Percentiles rank a stretch among this genome's conserved stretches.
Evolutionary conservation across 1,140 invertebrate species (phyloP).

Genomic region (Cydia strobilella): DNA sequence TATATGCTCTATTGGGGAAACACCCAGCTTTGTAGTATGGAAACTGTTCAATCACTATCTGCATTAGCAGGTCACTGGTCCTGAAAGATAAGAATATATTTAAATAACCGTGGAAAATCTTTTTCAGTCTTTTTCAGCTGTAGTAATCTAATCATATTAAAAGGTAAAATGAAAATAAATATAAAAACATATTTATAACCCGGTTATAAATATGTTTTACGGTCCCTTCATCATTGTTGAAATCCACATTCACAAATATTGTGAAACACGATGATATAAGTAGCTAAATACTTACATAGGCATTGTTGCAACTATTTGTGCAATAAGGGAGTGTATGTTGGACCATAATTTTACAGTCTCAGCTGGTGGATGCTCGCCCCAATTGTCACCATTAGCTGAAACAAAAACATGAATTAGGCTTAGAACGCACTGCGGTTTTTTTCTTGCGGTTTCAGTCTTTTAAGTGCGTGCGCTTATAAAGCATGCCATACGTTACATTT

Average conservation of each 20-base stretch:
- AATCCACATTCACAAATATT: no score
- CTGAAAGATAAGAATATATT: constrained; percentile 61
- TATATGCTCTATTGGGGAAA: constrained; percentile 65
- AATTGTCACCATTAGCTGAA: constrained; percentile 69
- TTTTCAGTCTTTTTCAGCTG: no score
- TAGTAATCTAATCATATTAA: not conserved
- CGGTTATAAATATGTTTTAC: no score
- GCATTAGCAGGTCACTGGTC: constrained; percentile 71
- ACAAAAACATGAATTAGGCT: constrained; percentile 38
- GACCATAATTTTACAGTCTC: constrained; percentile 66
- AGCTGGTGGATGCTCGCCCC: constrained; percentile 60
- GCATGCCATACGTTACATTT: no score
- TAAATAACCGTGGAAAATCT: not conserved
- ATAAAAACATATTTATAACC: no score
- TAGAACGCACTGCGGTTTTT: no score
- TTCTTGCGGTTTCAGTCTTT: no score
- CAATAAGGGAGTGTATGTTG: constrained; percentile 72
- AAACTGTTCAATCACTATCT: constrained; percentile 69
- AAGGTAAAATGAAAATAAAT: not conserved
- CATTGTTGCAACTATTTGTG: constrained; percentile 76
- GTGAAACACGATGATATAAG: not conserved
- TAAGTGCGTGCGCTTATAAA: no score
- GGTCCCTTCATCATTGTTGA: no score
- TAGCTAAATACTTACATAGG: constrained; percentile 69
- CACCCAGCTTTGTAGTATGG: constrained; percentile 75